Conservation (phyloP, 1,140 invertebrate species). For the Stenopsyche tienmushanensis region DNA sequence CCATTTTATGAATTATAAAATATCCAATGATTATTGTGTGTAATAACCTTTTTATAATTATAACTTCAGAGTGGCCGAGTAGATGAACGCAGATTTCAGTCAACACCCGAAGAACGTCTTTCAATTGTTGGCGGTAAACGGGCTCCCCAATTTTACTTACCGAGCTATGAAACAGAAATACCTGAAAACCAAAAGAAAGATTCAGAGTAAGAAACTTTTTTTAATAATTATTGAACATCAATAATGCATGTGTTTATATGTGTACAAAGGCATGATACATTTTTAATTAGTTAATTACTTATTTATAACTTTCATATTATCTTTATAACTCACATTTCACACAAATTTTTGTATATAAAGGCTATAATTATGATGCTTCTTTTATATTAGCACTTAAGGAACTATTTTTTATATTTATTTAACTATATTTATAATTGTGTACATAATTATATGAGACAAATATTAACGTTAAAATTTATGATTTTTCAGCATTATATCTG, state of each 20-base stretch:
- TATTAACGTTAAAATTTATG: too few species aligned
- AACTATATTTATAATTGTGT: too few species aligned
- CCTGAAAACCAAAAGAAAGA: constrained; percentile 95
- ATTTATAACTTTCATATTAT: constrained; percentile 18
- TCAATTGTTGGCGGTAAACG: constrained; percentile 92
- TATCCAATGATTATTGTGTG: background rate
- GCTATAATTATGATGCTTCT: too few species aligned
- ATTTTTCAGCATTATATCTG: constrained; percentile 85
- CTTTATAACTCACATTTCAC: too few species aligned
- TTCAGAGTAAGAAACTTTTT: constrained; percentile 75
- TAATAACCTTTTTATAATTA: background rate
- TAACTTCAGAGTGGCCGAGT: constrained; percentile 75
- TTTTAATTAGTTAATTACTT: constrained; percentile 6
- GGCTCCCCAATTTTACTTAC: constrained; percentile 92
- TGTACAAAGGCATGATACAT: background rate
- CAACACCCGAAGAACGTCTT: constrained; percentile 85
- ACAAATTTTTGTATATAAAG: too few species aligned
- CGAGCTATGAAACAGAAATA: constrained; percentile 90
- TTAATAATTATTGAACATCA: background rate
- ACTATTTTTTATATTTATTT: too few species aligned
- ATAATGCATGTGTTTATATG: background rate
- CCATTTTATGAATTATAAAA: background rate
- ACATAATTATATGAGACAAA: too few species aligned
- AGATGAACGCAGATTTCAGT: constrained; percentile 85
- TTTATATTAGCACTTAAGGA: too few species aligned